Evolutionary conservation across 2,888 invertebrate species (phyloP).

Genomic region (Argyra leucocephala): DNA sequence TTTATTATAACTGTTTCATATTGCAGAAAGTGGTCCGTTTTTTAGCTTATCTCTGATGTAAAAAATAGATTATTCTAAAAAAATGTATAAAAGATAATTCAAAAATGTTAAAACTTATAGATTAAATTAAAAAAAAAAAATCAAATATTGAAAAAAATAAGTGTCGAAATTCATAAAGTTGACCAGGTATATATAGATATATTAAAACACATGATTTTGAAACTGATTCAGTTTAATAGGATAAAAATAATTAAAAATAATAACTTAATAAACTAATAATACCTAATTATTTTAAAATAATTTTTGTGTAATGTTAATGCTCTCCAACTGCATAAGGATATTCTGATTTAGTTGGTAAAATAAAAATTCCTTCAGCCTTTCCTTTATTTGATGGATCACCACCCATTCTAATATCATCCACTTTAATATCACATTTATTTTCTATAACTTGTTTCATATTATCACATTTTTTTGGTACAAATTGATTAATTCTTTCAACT

Average conservation of each 20-base stretch:
- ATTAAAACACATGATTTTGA: no score
- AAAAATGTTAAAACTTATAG: no score
- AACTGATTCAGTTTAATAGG: not conserved
- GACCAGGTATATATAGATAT: no score
- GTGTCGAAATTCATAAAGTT: no score
- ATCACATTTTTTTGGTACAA: constrained; percentile 9
- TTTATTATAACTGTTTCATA: no score
- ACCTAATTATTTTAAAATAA: not conserved
- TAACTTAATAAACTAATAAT: not conserved
- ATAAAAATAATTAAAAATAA: not conserved
- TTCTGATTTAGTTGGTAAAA: constrained; percentile 15
- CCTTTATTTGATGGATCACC: constrained; percentile 19
- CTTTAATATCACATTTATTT: constrained; percentile 2
- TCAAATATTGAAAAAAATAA: no score
- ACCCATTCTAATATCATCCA: constrained; percentile 15
- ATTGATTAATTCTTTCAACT: constrained; percentile 36
- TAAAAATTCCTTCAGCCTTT: constrained; percentile 14
- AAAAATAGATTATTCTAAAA: no score
- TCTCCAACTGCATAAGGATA: constrained; percentile 14
- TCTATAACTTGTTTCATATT: not conserved
- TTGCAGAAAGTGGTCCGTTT: no score
- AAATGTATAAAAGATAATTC: no score
- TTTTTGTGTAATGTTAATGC: not conserved
- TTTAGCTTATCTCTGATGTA: no score
- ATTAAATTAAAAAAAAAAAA: no score